A percentile compares a stretch with the other conserved stretches of the same genome.
phyloP scores from a whole-genome alignment of 2,888 invertebrate species.

The Arrhopalites spinosus region DNA sequence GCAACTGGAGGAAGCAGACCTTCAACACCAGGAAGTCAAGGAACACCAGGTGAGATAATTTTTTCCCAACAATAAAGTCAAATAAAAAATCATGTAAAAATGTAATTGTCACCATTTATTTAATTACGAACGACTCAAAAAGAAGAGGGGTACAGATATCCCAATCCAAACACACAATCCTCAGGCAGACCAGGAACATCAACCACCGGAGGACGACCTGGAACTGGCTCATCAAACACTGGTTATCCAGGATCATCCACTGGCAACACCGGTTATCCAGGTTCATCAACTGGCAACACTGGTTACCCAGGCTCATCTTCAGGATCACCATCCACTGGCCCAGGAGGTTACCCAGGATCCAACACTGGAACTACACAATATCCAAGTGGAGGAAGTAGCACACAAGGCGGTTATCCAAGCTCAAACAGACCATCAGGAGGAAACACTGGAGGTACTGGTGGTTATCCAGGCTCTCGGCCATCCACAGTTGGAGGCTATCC shows the following conservation, averaged over 20 bases:
- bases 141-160: slow-evolving; percentile 11
- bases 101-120: no score
- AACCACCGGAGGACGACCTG: slow-evolving; percentile 13
- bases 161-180: slow-evolving; percentile 19
- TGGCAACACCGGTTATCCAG: slow-evolving; percentile 9
- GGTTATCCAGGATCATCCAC: not conserved
- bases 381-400: no score
- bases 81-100: no score
- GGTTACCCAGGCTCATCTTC: not conserved
- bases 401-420: no score
- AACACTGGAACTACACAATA: no score
- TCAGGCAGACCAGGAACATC: slow-evolving; percentile 10
- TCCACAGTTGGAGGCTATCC: slow-evolving; percentile 1
- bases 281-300: slow-evolving; percentile 5
- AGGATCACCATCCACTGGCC: not conserved
- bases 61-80: no score
- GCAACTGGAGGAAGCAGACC: slow-evolving; percentile 2
- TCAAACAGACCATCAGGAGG: no score
- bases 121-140: not conserved
- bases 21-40: not conserved
- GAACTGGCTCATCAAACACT: not conserved
- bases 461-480: not conserved
- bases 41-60: no score
- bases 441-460: not conserved
- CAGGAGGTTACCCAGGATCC: not conserved